Evolutionary conservation across 2,888 invertebrate species (phyloP), one percentile per base, ranked within the genome.

Genomic region (Hydropsyche betteni): DNA sequence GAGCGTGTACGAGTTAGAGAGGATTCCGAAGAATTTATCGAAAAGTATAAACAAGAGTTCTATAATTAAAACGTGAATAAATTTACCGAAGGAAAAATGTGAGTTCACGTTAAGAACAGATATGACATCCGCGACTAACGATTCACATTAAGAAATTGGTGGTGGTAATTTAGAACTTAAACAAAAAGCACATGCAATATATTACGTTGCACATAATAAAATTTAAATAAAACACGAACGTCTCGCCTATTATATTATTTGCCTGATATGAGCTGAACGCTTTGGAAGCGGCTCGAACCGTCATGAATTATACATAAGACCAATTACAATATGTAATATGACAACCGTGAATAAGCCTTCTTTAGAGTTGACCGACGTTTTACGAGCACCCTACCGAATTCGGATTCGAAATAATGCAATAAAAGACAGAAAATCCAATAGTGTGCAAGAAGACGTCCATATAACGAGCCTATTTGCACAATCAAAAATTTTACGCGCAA

Each of bases 271-370:
- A 24, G 58, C 36, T 36, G 61, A 33, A 33, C 16, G 61, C 10
- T 33, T 61, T 16, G 64, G n/a, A 24, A 33, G 12, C 16, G 61
- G 4, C 12, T 61, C 7, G 64, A 12, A 64, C 4, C 36, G 36
- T n/a, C 12, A 64, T 64, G 64, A 64, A 64, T 64, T 64, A 64
- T 34, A 64, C 64, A 64, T 64, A 34, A 64, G 36, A 64, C 36
- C 36, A 64, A 64, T 64, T 64, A 64, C 64, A 64, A 64, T 64
- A 64, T 64, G 64, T 64, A 34, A 64, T 36, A 64, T 64, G 64
- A 64, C 64, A 64, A 64, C 64, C 64, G 64, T 64, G 64, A 64
- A 64, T 36, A 36, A 64, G 24, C 8, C 58, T 14, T 24, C 58
- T 58, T 58, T 58, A 58, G 8, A 24, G 58, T 16, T 4, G 24